Evolutionary conservation across 2,888 invertebrate species (phyloP).

Genomic region (Lithophane semibrunnea): DNA sequence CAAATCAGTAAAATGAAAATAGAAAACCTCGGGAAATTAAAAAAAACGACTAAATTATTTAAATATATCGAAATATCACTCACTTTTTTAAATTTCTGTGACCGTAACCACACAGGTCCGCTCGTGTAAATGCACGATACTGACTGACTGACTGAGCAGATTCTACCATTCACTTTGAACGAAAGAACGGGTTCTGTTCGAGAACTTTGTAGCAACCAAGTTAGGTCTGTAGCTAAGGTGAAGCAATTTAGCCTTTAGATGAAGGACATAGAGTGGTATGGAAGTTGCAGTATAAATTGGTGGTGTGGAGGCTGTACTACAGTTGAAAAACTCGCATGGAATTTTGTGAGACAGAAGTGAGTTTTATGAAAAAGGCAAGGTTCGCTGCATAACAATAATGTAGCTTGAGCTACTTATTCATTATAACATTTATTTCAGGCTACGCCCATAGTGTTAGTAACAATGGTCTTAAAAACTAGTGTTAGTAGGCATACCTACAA

Average conservation of each 20-base stretch:
- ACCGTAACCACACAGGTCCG: slow-evolving; percentile 64
- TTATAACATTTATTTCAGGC: too few relatives aligned
- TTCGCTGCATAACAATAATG: neutral
- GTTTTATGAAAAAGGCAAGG: neutral
- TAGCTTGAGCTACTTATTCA: too few relatives aligned
- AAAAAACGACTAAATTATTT: slow-evolving; percentile 1
- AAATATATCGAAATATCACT: slow-evolving; percentile 58
- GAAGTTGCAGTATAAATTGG: slow-evolving; percentile 10
- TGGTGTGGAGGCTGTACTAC: slow-evolving; percentile 36
- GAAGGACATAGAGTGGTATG: slow-evolving; percentile 14
- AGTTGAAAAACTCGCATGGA: slow-evolving; percentile 1
- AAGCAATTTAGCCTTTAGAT: slow-evolving; percentile 41
- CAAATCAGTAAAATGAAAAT: neutral
- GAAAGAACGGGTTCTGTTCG: slow-evolving; percentile 53
- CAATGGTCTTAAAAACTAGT: too few relatives aligned
- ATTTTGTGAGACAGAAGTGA: slow-evolving; percentile 5
- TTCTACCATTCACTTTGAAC: slow-evolving; percentile 59
- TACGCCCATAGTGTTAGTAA: too few relatives aligned
- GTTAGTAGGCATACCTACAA: too few relatives aligned
- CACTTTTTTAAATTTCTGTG: slow-evolving; percentile 68
- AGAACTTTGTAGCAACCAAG: slow-evolving; percentile 51
- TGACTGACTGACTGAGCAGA: slow-evolving; percentile 58
- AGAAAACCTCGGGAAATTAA: neutral
- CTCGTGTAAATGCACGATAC: slow-evolving; percentile 63
- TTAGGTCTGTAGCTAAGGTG: slow-evolving; percentile 26